Base-by-base conservation (phyloP, 2,797 vertebrate species). In the Allobates femoralis region DNA sequence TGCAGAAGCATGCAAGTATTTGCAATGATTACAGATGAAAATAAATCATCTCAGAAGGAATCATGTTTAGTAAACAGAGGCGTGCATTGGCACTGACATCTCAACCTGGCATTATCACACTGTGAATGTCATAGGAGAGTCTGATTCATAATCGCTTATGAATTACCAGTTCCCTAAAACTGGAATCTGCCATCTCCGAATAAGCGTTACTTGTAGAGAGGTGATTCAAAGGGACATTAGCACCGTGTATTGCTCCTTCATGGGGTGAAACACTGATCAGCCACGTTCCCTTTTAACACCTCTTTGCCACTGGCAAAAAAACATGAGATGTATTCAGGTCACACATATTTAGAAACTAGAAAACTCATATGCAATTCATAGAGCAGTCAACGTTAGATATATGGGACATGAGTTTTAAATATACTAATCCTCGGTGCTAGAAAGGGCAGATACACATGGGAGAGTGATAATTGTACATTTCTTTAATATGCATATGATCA, bases 191-290 rank as follows among this genome's bases (percentile, higher is more conserved):
- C 82, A 83, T 80, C 66, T 84, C 67, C 28, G 82, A 79, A 84
- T 80, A 87, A 64, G 66, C 23, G 32, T 79, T 80, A 58, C 58
- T 71, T 76, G 19, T 67, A 84, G 50, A 32, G 69, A 84, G 69
- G 77, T 87, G 81, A 84, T 87, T 80, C 76, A 85, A 80, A 80
- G 34, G 86, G 86, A 84, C 82, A 60, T 84, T 84, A 76, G 77
- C 58, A 18, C 69, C 55, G 81, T 79, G 71, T 71, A 34, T 58
- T 79, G 86, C 77, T 84, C 69, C 51, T 84, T 84, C 86, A 84
- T 37, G 67, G 76, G 82, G 86, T 80, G 75, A 84, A 87, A 62
- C 55, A 79, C 66, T 84, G 71, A 84, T 87, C 67, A 87, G 73
- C 82, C 77, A 46, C 76, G 56, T 75, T 87, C 56, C 64, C 41